Percentiles rank a stretch among this genome's conserved stretches.
phyloP scores from a whole-genome alignment of 2,888 invertebrate genomes.

The Dioctria rufipes region DNA sequence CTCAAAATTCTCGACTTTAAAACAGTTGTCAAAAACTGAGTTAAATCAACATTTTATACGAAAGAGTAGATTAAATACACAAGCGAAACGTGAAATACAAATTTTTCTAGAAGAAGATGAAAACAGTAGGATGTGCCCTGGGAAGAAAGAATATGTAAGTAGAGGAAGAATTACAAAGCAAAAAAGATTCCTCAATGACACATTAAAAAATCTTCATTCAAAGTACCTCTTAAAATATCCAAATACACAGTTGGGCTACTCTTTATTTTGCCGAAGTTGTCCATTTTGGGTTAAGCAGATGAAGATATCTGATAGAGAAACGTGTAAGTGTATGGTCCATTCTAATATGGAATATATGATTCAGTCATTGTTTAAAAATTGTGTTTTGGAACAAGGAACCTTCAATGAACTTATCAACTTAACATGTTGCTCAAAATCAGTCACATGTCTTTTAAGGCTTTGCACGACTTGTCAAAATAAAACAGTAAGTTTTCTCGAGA shows the following conservation, averaged over 20 bases:
- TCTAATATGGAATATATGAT: conserved; percentile 7
- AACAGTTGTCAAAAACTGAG: no score
- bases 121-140: conserved; percentile 3
- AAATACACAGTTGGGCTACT: no score
- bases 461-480: conserved; percentile 1
- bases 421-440: background rate
- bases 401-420: background rate
- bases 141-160: conserved; percentile 19
- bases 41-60: no score
- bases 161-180: background rate
- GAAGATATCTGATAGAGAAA: conserved; percentile 10
- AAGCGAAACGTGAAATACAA: background rate
- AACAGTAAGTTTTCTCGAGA: background rate
- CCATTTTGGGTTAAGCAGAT: conserved; percentile 23
- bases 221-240: background rate
- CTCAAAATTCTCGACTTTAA: no score
- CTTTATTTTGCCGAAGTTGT: background rate
- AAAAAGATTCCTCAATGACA: conserved; percentile 5
- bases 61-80: no score
- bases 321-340: conserved; percentile 13
- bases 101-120: background rate
- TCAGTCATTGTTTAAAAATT: background rate
- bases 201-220: background rate
- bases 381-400: background rate
- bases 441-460: background rate